A percentile compares a stretch with the other conserved stretches of the same genome.
Evolutionary conservation across 2,797 vertebrate genomes (phyloP).

Genomic region (Tympanoctomys barrerae): DNA sequence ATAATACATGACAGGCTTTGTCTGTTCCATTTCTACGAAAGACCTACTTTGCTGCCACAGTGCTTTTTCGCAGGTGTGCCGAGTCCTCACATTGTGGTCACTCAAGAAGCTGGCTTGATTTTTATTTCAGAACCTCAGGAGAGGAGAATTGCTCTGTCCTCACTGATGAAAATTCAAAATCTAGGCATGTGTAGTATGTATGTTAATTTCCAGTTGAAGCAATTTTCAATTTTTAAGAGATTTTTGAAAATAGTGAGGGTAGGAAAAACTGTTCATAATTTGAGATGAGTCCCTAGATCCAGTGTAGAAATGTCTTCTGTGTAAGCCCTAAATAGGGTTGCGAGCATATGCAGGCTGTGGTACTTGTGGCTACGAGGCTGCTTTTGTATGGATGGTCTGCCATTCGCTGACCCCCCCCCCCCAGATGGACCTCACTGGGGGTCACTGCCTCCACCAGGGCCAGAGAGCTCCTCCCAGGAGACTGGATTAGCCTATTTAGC

Average conservation of each 20-base stretch:
- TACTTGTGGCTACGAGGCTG: neutral
- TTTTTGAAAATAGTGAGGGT: neutral
- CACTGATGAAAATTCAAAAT: conserved; percentile 22
- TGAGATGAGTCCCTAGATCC: conserved; percentile 1
- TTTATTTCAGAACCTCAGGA: conserved; percentile 75
- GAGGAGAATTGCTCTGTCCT: neutral
- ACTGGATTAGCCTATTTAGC: neutral
- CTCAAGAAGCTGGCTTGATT: conserved; percentile 81
- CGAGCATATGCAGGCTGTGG: neutral
- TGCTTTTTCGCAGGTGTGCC: conserved; percentile 82
- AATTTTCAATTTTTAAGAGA: conserved; percentile 55
- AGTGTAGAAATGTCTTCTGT: neutral
- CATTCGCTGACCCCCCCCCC: neutral
- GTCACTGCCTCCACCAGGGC: neutral
- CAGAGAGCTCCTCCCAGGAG: neutral
- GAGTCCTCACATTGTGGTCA: conserved; percentile 66
- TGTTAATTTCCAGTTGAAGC: conserved; percentile 26
- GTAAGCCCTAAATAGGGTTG: neutral
- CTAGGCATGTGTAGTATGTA: conserved; percentile 20
- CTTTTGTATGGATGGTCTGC: neutral
- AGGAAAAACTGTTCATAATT: conserved; percentile 29
- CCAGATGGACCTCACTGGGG: neutral
- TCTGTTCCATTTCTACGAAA: conserved; percentile 90
- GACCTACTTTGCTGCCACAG: conserved; percentile 88
- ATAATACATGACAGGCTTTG: conserved; percentile 90